These are phyloP conservation scores for Hypomesus transpacificus DNA, from an alignment of 2,113 vertebrate genomes.

Conservation along the genomic window DNA sequence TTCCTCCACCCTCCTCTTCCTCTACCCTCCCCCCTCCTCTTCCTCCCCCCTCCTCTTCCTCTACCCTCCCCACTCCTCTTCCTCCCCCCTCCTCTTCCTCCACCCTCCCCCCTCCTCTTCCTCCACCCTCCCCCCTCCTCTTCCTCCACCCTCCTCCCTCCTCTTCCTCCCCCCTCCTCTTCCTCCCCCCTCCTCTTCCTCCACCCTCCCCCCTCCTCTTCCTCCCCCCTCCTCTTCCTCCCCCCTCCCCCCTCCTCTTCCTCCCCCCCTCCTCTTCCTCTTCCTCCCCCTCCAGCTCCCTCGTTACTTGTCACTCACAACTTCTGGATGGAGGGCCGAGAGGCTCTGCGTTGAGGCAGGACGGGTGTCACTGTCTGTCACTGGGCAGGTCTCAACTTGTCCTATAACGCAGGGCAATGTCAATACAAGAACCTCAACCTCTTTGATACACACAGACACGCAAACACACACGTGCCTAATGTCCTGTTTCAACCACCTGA, in stretches of 20 bases:
- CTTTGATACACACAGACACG: slow-evolving; percentile 4
- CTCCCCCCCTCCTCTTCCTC: not conserved
- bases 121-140: not conserved
- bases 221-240: not conserved
- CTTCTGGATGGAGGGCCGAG: not conserved
- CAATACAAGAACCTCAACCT: not conserved
- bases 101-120: not conserved
- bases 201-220: not conserved
- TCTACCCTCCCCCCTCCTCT: no score
- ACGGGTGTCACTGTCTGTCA: slow-evolving; percentile 30
- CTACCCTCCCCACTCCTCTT: not conserved
- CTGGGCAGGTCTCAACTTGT: slow-evolving; percentile 33
- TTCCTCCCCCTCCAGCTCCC: slow-evolving; percentile 1
- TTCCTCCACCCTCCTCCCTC: no score
- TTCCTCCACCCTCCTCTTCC: slow-evolving; percentile 1
- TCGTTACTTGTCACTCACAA: slow-evolving; percentile 13
- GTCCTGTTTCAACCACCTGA: not conserved
- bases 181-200: not conserved
- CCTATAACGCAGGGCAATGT: slow-evolving; percentile 5
- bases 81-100: not conserved
- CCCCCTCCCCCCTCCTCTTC: not conserved
- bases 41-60: not conserved
- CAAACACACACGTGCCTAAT: slow-evolving; percentile 11
- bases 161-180: not conserved
- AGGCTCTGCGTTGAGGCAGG: slow-evolving; percentile 18